Evolutionary conservation across 2,113 vertebrate species (phyloP), one percentile per base, ranked within the genome.

Genomic region (Cyanistes caeruleus): DNA sequence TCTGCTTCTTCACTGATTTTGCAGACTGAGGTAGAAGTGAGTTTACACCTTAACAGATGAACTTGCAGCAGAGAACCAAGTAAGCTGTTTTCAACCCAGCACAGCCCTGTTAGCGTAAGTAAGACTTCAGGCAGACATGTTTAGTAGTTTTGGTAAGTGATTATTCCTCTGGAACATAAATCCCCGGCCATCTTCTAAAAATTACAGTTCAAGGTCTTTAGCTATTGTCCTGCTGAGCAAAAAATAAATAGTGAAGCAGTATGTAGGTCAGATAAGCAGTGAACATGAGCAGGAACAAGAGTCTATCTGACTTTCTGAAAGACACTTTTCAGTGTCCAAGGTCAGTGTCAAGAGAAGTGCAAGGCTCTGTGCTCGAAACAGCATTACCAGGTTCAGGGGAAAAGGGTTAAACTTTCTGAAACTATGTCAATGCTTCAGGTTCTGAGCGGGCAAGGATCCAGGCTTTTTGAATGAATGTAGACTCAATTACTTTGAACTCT

Each of bases 401-500:
- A 97, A 98, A 93, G 96, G 94, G 97, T 97, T 98, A 97, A 97
- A 97, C 94, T 89, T 94, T 93, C 87, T 94, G 96, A 97, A 97
- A 95, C 96, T 97, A 95, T 97, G 96, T 95, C 74, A 77, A 93
- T 95, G 95, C 96, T 97, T 49, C 96, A 97, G 97, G 97, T 98
- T 97, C 95, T 91, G 58, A 85, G 31, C 1, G 89, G 97, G 97
- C 96, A 31, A 65, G 69, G 83, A 92, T 97, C 97, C 98, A 98
- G 96, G 79, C 90, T 93, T 92, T 95, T 92, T 96, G 95, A 97
- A 96, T 97, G 95, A 97, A 97, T 96, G 95, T 97, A 97, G 92
- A 87, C 93, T 97, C 93, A 95, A 95, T 97, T 95, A 90, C 97
- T 97, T 98, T 98, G 98, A 98, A 98, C 96, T 97, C 95, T 92